phyloP scores from a whole-genome alignment of 2,888 invertebrate species.

The Campoplex nolae region DNA sequence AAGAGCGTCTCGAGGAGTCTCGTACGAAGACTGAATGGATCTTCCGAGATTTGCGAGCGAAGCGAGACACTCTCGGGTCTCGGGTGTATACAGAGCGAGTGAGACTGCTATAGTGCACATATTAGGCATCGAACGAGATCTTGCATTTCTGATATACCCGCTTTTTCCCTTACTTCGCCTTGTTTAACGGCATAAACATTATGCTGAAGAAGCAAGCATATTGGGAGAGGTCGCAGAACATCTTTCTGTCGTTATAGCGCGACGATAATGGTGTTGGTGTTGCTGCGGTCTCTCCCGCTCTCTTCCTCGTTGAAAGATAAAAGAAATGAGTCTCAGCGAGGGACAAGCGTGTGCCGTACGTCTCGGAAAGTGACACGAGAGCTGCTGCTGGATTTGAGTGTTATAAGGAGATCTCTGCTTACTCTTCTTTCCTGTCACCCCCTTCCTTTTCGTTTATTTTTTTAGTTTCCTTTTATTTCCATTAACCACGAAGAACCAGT shows the following conservation, averaged over 20 bases:
- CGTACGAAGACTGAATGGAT: slow-evolving; percentile 63
- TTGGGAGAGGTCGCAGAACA: slow-evolving; percentile 62
- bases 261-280: slow-evolving; percentile 40
- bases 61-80: slow-evolving; percentile 24
- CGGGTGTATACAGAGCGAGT: slow-evolving; percentile 9
- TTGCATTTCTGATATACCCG: slow-evolving; percentile 59
- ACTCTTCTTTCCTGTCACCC: slow-evolving; percentile 9
- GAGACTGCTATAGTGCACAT: slow-evolving; percentile 40
- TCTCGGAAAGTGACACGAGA: slow-evolving; percentile 48
- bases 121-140: slow-evolving; percentile 57
- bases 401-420: slow-evolving; percentile 51
- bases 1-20: slow-evolving; percentile 61
- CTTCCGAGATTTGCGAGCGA: slow-evolving; percentile 48
- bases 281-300: not conserved
- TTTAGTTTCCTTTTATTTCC: slow-evolving; percentile 30
- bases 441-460: slow-evolving; percentile 28
- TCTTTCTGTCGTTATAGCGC: slow-evolving; percentile 39
- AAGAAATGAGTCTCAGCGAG: slow-evolving; percentile 27
- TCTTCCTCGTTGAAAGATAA: slow-evolving; percentile 1
- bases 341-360: slow-evolving; percentile 44
- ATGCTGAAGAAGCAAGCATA: slow-evolving; percentile 55
- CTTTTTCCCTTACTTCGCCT: slow-evolving; percentile 77
- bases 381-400: slow-evolving; percentile 16
- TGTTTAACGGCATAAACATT: slow-evolving; percentile 76
- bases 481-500: slow-evolving; percentile 22